Evolutionary conservation across 30 jellyfish, hydroid and myxozoan genomes (phyloP), one percentile per base, ranked within the genome.

Genomic region (Hydractinia symbiolongicarpus): DNA sequence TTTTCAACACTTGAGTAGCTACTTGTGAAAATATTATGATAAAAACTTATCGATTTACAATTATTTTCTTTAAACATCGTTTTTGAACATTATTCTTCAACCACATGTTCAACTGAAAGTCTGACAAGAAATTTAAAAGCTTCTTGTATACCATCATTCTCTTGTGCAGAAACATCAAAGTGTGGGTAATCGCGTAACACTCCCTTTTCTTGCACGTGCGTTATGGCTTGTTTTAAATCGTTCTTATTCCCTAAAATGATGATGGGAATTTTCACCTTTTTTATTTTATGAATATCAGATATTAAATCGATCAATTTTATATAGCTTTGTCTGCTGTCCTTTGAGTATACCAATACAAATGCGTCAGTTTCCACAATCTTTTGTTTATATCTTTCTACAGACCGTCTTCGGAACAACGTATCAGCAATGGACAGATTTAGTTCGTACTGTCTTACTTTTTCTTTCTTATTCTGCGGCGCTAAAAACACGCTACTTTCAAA

Each of bases 251-350:
- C 80, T 8, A 71, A 30, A 6, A 71, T n/a, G 14, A 71, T 60
- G 40, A 71, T 53, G 15, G 67, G 58, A 1, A 60, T 55, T 19
- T 20, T 71, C n/a, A 15, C n/a, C 10, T 60, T 20, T 71, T 71
- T 71, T 10, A 71, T 9, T 20, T 71, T 71, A 7, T 71, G 54
- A 5, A 71, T 71, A 53, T 71, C 80, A 14, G 66, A 71, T 50
- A 71, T 14, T 19, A n/a, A 50, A 19, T 71, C 80, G 7, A 71
- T 60, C 15, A 71, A 53, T 71, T 71, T 71, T 60, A 71, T 71
- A 53, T 71, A 71, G 51, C 80, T 71, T 50, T 71, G 80, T n/a
- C 80, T 49, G 51, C 51, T 20, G 60, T 71, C 80, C 51, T 71
- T 20, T 6, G 80, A 71, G 51, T 71, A 71, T 50, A 71, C 80